These are phyloP conservation scores for Canis aureus DNA, from an alignment of 2,113 vertebrate genomes.

Conservation along the genomic window DNA sequence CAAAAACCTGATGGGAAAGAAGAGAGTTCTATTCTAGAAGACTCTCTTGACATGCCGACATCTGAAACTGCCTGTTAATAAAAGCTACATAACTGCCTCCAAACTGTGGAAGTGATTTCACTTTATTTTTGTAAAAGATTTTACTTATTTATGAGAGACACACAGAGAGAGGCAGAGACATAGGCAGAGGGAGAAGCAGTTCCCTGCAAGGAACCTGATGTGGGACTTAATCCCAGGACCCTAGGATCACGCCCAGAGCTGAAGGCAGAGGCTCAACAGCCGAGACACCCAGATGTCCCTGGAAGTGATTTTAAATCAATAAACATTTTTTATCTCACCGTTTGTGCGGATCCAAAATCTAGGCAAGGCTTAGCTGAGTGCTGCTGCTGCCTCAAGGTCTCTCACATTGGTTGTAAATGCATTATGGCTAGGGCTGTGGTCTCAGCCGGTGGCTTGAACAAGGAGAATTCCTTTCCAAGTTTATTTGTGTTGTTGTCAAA, in stretches of 20 bases:
- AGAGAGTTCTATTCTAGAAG: neutral
- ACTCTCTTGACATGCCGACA: neutral
- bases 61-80: neutral
- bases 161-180: too few relatives aligned
- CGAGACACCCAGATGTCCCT: too few relatives aligned
- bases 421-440: neutral
- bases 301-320: neutral
- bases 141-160: too few relatives aligned
- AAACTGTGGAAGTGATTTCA: neutral
- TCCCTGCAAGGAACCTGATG: too few relatives aligned
- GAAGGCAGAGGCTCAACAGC: too few relatives aligned
- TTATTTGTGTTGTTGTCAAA: neutral
- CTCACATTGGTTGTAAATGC: neutral
- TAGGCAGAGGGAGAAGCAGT: too few relatives aligned
- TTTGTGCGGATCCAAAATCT: neutral
- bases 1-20: neutral
- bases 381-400: rapidly evolving
- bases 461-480: neutral
- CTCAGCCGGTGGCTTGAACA: neutral
- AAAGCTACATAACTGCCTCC: neutral
- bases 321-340: neutral
- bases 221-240: too few relatives aligned
- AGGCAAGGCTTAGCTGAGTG: neutral
- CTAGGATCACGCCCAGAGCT: too few relatives aligned
- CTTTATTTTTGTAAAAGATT: too few relatives aligned